Evolutionary conservation across 2,113 vertebrate species (phyloP).

Genomic region (Tragelaphus buxtoni): DNA sequence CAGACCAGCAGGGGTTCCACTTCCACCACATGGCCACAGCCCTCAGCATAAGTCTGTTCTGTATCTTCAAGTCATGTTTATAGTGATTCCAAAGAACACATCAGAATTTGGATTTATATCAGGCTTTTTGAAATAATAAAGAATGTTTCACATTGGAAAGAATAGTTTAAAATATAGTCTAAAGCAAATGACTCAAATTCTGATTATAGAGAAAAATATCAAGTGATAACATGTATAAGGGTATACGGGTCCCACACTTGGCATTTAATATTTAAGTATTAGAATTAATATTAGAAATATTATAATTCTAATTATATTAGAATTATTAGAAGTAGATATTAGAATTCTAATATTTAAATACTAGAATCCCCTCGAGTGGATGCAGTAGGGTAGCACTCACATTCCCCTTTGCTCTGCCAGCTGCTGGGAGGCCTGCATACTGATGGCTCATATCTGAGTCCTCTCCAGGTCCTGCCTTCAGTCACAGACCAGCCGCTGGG

Average conservation of each 20-base stretch:
- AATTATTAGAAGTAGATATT: not conserved
- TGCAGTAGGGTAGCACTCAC: not conserved
- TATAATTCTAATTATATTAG: not conserved
- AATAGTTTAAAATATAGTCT: not conserved
- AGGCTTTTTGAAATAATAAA: not conserved
- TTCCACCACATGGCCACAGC: not conserved
- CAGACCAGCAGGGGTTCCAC: not conserved
- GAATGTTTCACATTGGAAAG: not conserved
- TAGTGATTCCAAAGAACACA: not conserved
- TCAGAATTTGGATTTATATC: not conserved
- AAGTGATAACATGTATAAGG: not conserved
- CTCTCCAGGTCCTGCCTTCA: not conserved
- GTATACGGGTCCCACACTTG: not conserved
- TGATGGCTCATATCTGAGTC: slow-evolving; percentile 30
- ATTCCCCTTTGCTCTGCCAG: not conserved
- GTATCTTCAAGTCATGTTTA: not conserved
- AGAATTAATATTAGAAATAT: not conserved
- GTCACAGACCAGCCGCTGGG: not conserved
- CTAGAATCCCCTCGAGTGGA: not conserved
- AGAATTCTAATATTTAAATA: not conserved
- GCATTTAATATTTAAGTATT: not conserved
- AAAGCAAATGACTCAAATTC: not conserved
- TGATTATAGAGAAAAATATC: not conserved
- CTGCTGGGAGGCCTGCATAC: not conserved
- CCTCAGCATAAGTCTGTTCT: not conserved